phyloP scores from a whole-genome alignment of 2,113 vertebrate genomes.

The Columba janthina region DNA sequence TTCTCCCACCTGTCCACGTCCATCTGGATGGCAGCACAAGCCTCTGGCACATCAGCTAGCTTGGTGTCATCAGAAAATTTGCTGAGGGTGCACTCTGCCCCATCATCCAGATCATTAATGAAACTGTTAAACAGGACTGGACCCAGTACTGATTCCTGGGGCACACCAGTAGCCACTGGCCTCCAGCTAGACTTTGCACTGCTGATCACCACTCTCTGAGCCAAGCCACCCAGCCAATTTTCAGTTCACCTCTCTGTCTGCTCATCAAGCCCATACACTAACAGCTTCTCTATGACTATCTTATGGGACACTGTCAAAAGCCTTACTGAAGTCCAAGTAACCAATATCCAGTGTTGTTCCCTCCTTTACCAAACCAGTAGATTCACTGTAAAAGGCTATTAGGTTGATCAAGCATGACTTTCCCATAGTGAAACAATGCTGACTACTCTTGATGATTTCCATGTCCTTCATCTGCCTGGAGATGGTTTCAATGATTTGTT shows the following conservation, averaged over 20 bases:
- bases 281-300: neutral
- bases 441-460: neutral
- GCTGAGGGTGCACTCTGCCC: neutral
- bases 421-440: neutral
- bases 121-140: neutral
- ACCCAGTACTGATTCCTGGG: neutral
- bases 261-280: neutral
- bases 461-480: neutral
- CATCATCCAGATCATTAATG: neutral
- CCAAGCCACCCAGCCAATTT: neutral
- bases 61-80: neutral
- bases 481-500: neutral
- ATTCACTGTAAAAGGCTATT: neutral
- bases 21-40: neutral
- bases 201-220: neutral
- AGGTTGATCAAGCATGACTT: neutral
- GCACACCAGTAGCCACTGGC: neutral
- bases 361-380: neutral
- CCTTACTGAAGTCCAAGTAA: neutral
- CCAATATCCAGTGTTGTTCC: accelerated
- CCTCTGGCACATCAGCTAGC: neutral
- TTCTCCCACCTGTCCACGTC: neutral
- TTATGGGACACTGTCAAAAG: neutral
- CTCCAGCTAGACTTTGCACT: neutral
- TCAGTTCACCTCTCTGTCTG: neutral